These are phyloP conservation scores for Centruroides vittatus DNA, from an alignment of 1,140 invertebrate species.

Conservation along the genomic window DNA sequence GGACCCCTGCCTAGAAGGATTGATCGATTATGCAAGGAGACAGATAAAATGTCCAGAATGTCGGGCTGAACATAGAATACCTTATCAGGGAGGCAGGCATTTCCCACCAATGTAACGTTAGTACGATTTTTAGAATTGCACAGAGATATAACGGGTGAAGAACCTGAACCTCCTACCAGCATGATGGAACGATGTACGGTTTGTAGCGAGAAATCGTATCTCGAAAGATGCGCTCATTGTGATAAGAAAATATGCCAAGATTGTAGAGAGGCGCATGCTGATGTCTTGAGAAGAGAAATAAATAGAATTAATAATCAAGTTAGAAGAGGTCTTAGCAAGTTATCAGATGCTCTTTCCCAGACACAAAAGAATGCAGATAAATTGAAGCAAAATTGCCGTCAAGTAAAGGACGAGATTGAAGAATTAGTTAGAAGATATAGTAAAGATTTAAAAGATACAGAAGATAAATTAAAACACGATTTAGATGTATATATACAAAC, in stretches of 20 bases:
- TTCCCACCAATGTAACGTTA: constrained; percentile 88
- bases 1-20: constrained; percentile 90
- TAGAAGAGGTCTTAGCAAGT: constrained; percentile 7
- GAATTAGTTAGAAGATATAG: constrained; percentile 13
- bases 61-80: constrained; percentile 87
- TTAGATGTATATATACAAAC: constrained; percentile 70
- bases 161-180: constrained; percentile 17
- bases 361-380: constrained; percentile 11
- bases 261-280: constrained; percentile 85
- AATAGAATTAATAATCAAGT: constrained; percentile 44
- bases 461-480: constrained; percentile 63
- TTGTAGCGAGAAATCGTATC: constrained; percentile 87
- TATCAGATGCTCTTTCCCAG: neutral
- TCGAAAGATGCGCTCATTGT: constrained; percentile 80
- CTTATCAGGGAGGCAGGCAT: constrained; percentile 74
- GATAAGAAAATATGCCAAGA: constrained; percentile 76
- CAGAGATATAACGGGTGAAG: constrained; percentile 67
- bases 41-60: constrained; percentile 98
- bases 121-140: constrained; percentile 88
- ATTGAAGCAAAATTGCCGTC: constrained; percentile 10
- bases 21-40: constrained; percentile 80
- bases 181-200: constrained; percentile 39
- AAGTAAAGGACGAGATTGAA: constrained; percentile 15
- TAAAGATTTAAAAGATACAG: constrained; percentile 39
- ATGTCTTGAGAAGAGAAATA: constrained; percentile 85